Percentiles rank a stretch among this genome's conserved stretches.
phyloP scores from a whole-genome alignment of 2,113 vertebrate genomes.

The Bagarius yarrelli region DNA sequence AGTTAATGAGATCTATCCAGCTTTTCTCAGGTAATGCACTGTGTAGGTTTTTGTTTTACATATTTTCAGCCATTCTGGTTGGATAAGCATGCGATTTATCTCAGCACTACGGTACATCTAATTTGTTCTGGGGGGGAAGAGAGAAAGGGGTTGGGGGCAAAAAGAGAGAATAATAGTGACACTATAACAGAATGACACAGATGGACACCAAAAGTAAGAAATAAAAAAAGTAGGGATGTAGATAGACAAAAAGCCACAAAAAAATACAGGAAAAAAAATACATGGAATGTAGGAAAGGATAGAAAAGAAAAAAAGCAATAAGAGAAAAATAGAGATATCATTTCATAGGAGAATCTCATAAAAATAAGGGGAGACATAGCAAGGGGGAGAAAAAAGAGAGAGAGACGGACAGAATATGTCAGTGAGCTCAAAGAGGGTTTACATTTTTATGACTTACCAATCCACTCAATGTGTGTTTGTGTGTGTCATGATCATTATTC shows the following conservation, averaged over 20 bases:
- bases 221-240: too few relatives aligned
- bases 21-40: slow-evolving; percentile 20
- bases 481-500: not conserved
- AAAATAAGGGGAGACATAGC: not conserved
- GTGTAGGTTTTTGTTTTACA: slow-evolving; percentile 23
- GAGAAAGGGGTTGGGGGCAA: too few relatives aligned
- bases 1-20: slow-evolving; percentile 28
- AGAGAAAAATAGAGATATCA: not conserved
- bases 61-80: slow-evolving; percentile 19
- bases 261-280: not conserved
- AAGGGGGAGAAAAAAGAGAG: not conserved
- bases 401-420: not conserved
- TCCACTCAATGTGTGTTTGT: not conserved
- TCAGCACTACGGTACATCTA: not conserved
- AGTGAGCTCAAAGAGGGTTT: not conserved
- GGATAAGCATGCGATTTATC: slow-evolving; percentile 12
- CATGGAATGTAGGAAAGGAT: not conserved
- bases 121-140: not conserved
- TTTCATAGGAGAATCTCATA: not conserved
- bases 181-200: not conserved
- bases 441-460: slow-evolving; percentile 28
- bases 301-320: not conserved
- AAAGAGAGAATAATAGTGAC: not conserved
- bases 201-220: too few relatives aligned
- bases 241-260: not conserved